Percentiles rank a stretch among this genome's conserved stretches.
Evolutionary conservation across 2,113 vertebrate genomes (phyloP).

Genomic region (Rhinoderma darwinii): DNA sequence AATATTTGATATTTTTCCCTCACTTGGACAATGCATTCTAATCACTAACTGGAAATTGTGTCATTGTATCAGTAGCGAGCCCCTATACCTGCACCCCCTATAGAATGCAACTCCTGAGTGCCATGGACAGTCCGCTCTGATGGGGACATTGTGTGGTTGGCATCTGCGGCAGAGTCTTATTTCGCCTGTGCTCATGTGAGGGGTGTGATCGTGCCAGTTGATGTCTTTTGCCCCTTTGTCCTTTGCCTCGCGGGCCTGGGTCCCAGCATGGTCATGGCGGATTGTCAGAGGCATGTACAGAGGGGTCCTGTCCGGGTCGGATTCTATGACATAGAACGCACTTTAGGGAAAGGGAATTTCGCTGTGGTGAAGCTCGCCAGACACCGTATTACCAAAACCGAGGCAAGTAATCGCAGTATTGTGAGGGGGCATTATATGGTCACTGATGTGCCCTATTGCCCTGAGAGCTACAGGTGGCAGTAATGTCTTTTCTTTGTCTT

Average conservation of each 20-base stretch:
- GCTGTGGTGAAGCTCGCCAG: slow-evolving; percentile 94
- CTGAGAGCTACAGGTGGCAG: slow-evolving; percentile 24
- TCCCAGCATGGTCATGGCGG: slow-evolving; percentile 96
- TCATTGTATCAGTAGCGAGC: not conserved
- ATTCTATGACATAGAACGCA: slow-evolving; percentile 97
- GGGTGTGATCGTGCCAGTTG: slow-evolving; percentile 18
- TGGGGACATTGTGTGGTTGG: not conserved
- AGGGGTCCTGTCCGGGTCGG: slow-evolving; percentile 91
- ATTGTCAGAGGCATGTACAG: slow-evolving; percentile 86
- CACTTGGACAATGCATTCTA: not conserved
- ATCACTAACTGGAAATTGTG: not conserved
- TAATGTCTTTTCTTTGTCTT: slow-evolving; percentile 4
- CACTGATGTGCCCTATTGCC: not conserved
- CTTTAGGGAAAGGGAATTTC: slow-evolving; percentile 95
- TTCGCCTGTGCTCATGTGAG: slow-evolving; percentile 57
- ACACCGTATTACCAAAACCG: slow-evolving; percentile 95
- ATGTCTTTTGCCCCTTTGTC: slow-evolving; percentile 36
- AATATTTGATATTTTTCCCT: not conserved
- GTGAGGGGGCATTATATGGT: not conserved
- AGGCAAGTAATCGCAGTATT: slow-evolving; percentile 80
- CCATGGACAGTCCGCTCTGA: not conserved
- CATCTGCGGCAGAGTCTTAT: not conserved
- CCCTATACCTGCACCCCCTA: not conserved
- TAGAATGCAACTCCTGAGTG: not conserved
- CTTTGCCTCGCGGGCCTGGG: slow-evolving; percentile 65